Evolutionary conservation across 2,113 vertebrate species (phyloP), one percentile per base, ranked within the genome.

Genomic region (Anolis carolinensis): DNA sequence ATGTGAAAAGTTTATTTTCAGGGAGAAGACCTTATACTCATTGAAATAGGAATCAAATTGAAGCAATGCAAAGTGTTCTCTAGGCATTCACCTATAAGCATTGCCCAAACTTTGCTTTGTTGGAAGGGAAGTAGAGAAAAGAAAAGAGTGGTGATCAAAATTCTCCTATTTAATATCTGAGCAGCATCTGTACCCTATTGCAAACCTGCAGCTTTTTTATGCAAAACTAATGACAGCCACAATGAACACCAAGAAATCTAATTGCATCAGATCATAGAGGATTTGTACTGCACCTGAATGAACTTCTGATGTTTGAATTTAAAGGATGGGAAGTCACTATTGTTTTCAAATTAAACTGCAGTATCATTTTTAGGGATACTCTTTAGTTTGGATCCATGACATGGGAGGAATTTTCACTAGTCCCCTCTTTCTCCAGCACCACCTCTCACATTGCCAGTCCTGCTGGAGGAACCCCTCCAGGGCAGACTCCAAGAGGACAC

Each of bases 1-100:
- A n/a, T 68, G 92, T 48, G 86, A 85, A 70, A 89, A 87, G 91
- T 90, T 94, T 94, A 93, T 95, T 90, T 95, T 95, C 94, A 94
- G 92, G 94, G 85, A 86, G 81, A 94, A 95, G 94, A 90, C 91
- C 90, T 95, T 91, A 91, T 83, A 89, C 82, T 72, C 62, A 91
- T 2, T 89, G 93, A 94, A 88, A 88, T 92, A 78, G 88, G 87
- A 90, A 92, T 79, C 73, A 52, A 78, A 80, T 88, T 84, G 72
- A 79, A 95, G 81, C 89, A 93, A 88, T 89, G 83, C 91, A 94
- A 89, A 93, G 90, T 90, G 68, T 55, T 68, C n/a, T 55, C 11
- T 32, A 48, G 89, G 92, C 85, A 71, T 88, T 83, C 83, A 81
- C 86, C 2, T 0, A 36, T 79, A 81, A 89, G 81, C 1, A 55